Evolutionary conservation across 35 echinoderm and acorn worm species (phyloP).

Genomic region (Ophioderma brevispina): DNA sequence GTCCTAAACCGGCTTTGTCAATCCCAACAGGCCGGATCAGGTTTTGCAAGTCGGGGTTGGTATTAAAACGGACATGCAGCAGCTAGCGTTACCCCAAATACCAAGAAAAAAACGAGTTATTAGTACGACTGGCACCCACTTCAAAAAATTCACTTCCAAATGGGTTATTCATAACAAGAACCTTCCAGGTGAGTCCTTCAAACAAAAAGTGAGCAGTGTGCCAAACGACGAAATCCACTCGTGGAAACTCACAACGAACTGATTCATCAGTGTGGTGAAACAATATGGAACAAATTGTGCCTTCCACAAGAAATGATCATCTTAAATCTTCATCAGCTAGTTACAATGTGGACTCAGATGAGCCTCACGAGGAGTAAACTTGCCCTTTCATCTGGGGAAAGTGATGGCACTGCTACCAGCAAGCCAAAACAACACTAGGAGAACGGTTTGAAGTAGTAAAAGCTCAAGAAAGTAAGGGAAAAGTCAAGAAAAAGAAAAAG

Average conservation of each 20-base stretch:
- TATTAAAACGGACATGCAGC: neutral
- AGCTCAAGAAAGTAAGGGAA: neutral
- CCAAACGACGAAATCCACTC: neutral
- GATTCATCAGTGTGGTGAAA: constrained; percentile 1
- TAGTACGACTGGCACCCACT: neutral
- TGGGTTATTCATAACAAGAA: neutral
- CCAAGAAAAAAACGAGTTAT: neutral
- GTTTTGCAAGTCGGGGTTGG: neutral
- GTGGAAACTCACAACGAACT: neutral
- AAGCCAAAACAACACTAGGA: neutral
- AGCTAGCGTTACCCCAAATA: neutral
- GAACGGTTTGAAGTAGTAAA: neutral
- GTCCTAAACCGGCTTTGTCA: neutral
- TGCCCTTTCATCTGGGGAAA: neutral
- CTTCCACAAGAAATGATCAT: neutral
- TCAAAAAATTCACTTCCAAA: neutral
- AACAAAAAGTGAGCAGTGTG: neutral
- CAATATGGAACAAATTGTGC: constrained; percentile 6
- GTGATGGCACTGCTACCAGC: neutral
- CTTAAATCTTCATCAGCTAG: neutral
- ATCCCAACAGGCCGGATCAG: neutral
- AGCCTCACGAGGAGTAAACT: neutral
- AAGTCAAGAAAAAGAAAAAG: constrained; percentile 2
- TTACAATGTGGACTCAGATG: neutral
- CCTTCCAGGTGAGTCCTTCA: neutral